Evolutionary conservation across 2,888 invertebrate species (phyloP), one percentile per base, ranked within the genome.

Genomic region (Merodon equestris): DNA sequence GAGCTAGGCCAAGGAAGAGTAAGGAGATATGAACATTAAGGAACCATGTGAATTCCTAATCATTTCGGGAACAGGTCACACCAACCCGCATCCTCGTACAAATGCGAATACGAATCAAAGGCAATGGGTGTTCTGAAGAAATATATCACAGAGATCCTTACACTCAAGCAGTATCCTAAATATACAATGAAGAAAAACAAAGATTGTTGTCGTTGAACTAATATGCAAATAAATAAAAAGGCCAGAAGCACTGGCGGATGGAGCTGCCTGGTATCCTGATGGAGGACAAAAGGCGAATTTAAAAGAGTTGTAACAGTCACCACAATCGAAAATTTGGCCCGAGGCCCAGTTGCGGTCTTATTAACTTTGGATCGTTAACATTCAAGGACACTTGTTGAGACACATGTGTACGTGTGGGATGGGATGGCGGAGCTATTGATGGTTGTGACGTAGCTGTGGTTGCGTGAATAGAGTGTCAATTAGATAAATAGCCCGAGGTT

Each of bases 191-290:
- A 72, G 53, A 77, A 77, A 72, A 77, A 72, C 63, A 77, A 53
- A 61, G 67, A 68, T 63, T 77, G 77, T 77, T 77, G 61, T 67
- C 57, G 53, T 73, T 77, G 58, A 67, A 72, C 77, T 77, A 72
- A 77, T 77, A 77, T 77, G 77, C 77, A 73, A 77, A 77, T 77
- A 77, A 77, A 77, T 73, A 77, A 73, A 27, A 77, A 73, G 53
- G 56, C 67, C 77, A 47, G 17, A 27, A 68, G 74, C 68, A 57
- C 9, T 13, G 44, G 40, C 27, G 15, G 51, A 44, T 34, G 47
- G 38, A 42, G 44, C 36, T 54, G 18, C 48, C 10, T 40, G 27
- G 27, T 27, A 40, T 3, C 40, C 10, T 40, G 14, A 19, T 10
- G 18, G 0, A 56, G 12, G 48, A 50, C 56, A 47, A 36, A 36